phyloP scores from a whole-genome alignment of 1,140 invertebrate species.

The Rhagoletis zephyria region DNA sequence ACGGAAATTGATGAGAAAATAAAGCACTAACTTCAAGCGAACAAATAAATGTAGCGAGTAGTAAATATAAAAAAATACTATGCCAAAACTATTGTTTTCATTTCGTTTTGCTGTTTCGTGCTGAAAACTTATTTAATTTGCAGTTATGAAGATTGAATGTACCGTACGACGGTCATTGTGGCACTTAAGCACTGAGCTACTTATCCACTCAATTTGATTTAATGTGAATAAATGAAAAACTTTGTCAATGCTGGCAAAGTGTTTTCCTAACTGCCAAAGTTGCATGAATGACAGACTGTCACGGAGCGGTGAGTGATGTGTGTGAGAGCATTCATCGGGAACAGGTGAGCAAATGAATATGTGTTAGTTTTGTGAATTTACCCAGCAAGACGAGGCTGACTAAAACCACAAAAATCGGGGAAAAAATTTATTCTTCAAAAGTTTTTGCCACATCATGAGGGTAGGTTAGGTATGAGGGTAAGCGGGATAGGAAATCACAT shows the following conservation, averaged over 20 bases:
- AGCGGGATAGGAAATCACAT: too few relatives aligned
- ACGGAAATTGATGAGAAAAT: too few relatives aligned
- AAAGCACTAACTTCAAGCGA: too few relatives aligned
- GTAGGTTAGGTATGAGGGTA: too few relatives aligned
- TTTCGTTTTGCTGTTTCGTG: too few relatives aligned
- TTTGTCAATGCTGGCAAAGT: neutral
- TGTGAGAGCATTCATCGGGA: neutral
- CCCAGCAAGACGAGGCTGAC: too few relatives aligned
- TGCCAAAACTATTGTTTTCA: too few relatives aligned
- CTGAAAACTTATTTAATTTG: neutral
- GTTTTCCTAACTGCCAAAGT: neutral
- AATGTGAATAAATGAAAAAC: constrained; percentile 19
- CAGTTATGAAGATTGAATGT: neutral
- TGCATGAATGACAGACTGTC: neutral
- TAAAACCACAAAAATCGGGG: too few relatives aligned
- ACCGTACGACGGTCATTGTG: neutral
- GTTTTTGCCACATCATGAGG: too few relatives aligned
- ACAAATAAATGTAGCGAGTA: too few relatives aligned
- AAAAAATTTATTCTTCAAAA: too few relatives aligned
- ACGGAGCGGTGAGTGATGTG: neutral
- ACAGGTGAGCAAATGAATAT: constrained; percentile 14
- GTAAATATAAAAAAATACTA: too few relatives aligned
- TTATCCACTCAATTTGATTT: constrained; percentile 35
- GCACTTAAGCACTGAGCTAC: constrained; percentile 13
- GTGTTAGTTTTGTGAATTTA: neutral